These are phyloP conservation scores for Enhydra lutris DNA, from an alignment of 2,113 vertebrate species.

Conservation along the genomic window DNA sequence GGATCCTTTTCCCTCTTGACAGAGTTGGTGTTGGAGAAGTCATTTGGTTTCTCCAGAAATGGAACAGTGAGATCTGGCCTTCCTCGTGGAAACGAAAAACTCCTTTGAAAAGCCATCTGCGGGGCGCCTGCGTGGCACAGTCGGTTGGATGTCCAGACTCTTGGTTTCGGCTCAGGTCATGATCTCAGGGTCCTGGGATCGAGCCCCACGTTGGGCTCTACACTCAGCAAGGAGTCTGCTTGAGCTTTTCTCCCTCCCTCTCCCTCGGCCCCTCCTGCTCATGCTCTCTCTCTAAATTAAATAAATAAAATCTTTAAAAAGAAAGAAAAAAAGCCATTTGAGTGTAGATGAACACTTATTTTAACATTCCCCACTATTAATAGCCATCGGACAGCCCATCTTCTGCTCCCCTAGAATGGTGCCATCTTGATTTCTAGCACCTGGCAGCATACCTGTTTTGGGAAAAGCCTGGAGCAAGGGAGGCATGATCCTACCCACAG, in stretches of 20 bases:
- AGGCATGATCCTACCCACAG: background rate
- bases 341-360: background rate
- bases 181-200: background rate
- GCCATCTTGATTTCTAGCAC: background rate
- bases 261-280: background rate
- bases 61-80: background rate
- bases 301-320: background rate
- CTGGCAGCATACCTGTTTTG: too few relatives aligned
- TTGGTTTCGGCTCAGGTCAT: background rate
- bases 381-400: background rate
- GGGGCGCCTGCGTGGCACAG: background rate
- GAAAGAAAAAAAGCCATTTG: background rate
- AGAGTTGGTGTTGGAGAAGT: background rate
- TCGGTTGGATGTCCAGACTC: background rate
- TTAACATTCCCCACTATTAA: background rate
- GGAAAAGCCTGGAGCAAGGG: background rate
- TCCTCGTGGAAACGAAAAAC: background rate
- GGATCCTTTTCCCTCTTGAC: background rate
- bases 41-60: background rate
- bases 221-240: background rate
- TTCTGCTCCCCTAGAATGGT: fast-evolving
- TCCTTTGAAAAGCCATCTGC: background rate
- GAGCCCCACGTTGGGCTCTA: background rate
- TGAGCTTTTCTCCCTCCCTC: background rate
- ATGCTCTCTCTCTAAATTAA: background rate